These are phyloP conservation scores for Capromys pilorides DNA, from an alignment of 2,797 vertebrate species.

Conservation along the genomic window DNA sequence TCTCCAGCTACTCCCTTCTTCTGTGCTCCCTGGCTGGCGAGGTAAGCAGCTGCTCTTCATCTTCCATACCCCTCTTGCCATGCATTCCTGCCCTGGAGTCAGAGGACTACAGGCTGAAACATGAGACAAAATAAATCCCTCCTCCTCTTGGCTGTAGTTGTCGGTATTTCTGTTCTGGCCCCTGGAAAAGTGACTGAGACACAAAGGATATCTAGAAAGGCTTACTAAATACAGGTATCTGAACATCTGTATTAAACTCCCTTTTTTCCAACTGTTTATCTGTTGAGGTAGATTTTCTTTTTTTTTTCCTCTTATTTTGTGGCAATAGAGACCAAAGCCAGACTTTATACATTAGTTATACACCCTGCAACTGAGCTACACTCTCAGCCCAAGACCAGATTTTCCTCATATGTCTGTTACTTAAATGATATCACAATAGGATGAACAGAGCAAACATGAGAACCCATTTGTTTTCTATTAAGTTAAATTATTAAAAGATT, in stretches of 20 bases:
- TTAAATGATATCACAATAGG: slow-evolving; percentile 24
- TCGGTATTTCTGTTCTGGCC: not conserved
- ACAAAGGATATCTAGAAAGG: not conserved
- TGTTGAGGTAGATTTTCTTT: not conserved
- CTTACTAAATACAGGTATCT: not conserved
- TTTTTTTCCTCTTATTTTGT: not conserved
- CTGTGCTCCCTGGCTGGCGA: not conserved
- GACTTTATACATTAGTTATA: not conserved
- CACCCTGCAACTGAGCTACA: not conserved
- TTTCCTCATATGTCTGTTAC: slow-evolving; percentile 26
- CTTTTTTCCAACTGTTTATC: not conserved
- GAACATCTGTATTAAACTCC: not conserved
- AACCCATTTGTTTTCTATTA: slow-evolving; percentile 51
- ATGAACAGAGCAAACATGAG: not conserved
- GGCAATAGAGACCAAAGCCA: not conserved
- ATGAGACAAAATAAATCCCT: not conserved
- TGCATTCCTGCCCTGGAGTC: not conserved
- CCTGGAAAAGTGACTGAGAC: not conserved
- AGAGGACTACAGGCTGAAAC: not conserved
- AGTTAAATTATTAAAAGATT: not conserved
- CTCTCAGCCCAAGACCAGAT: not conserved
- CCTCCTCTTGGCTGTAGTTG: not conserved
- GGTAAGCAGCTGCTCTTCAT: not conserved
- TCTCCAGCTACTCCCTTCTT: not conserved
- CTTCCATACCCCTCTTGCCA: not conserved